Conservation (phyloP, 2,888 invertebrate species). For the Apamea monoglypha region DNA sequence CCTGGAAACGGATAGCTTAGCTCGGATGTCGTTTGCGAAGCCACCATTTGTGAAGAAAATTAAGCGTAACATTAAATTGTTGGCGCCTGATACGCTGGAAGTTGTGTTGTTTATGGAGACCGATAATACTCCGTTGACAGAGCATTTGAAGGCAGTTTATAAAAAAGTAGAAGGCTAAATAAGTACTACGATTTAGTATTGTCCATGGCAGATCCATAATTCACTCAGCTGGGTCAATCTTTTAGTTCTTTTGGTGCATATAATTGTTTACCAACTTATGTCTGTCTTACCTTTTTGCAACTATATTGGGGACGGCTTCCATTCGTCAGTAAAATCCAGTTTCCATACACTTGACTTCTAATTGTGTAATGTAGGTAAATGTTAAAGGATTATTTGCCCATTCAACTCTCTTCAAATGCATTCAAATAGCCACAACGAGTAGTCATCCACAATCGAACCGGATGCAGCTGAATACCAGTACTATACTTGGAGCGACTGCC, state of each 20-base stretch:
- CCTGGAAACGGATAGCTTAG: conserved; percentile 85
- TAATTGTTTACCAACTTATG: background rate
- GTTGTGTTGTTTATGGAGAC: conserved; percentile 90
- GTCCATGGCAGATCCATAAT: background rate
- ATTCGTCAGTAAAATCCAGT: background rate
- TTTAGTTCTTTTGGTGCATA: background rate
- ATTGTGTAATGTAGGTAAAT: conserved; percentile 30
- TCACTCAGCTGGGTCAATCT: background rate
- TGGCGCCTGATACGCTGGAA: conserved; percentile 80
- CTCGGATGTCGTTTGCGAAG: conserved; percentile 88
- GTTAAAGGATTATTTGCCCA: conserved; percentile 4
- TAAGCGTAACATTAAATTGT: conserved; percentile 79
- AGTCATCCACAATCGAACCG: background rate
- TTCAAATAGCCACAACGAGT: background rate
- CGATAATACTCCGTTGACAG: conserved; percentile 86
- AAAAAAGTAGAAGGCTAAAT: conserved; percentile 71
- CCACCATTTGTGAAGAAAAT: conserved; percentile 88
- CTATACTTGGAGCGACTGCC: background rate
- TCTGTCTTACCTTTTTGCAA: background rate
- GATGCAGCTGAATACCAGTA: background rate
- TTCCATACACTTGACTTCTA: background rate
- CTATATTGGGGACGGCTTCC: background rate
- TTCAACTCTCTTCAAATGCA: background rate
- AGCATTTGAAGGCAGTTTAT: conserved; percentile 90
- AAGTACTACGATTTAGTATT: background rate